Evolutionary conservation across 2,113 vertebrate species (phyloP).

Genomic region (Amazona guildingii): DNA sequence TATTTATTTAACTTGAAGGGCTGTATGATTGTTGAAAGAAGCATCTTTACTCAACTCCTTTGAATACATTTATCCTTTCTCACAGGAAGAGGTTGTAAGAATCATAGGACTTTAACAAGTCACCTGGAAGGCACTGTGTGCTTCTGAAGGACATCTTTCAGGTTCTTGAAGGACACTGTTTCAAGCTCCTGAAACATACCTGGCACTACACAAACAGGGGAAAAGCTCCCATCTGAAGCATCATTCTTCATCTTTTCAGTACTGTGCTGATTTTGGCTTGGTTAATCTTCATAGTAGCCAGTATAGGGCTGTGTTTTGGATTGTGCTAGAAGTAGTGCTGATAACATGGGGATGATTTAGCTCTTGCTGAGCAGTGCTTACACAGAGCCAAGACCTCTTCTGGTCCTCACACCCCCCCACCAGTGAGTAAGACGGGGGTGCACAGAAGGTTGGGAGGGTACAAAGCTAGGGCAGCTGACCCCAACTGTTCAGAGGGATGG

Average conservation of each 20-base stretch:
- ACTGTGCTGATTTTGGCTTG: background rate
- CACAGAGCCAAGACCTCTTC: background rate
- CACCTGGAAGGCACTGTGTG: background rate
- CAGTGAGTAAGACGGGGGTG: background rate
- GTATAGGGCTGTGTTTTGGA: background rate
- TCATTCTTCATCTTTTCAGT: background rate
- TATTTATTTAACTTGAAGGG: background rate
- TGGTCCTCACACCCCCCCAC: background rate
- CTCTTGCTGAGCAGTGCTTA: background rate
- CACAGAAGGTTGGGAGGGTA: background rate
- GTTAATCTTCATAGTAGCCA: background rate
- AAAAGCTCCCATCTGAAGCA: rapidly evolving
- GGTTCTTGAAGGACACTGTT: background rate
- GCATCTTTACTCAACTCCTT: background rate
- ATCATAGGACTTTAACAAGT: background rate
- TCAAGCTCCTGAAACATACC: background rate
- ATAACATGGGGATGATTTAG: background rate
- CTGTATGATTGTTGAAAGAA: background rate
- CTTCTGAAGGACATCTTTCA: background rate
- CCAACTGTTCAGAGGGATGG: background rate
- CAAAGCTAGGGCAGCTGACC: background rate
- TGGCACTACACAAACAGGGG: background rate
- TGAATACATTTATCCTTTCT: background rate
- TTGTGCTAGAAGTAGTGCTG: background rate
- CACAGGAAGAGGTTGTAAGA: background rate